Conservation (phyloP, 2,797 vertebrate species). For the Scarus forsteni region DNA sequence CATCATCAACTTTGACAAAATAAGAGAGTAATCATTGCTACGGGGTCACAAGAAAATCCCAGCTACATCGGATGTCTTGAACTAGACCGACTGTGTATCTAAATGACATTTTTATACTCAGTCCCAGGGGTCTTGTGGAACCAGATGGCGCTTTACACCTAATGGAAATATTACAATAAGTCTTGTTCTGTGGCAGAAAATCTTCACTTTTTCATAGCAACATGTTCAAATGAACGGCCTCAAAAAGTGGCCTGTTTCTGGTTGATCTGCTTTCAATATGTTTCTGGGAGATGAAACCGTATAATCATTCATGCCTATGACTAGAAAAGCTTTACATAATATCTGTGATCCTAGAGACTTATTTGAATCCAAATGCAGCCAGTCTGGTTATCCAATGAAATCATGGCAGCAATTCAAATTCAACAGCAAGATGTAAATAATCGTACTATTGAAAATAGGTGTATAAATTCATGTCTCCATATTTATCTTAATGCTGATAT, state of each 20-base stretch:
- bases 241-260: constrained; percentile 35
- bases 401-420: constrained; percentile 35
- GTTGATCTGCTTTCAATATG: constrained; percentile 46
- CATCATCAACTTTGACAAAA: constrained; percentile 8
- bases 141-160: constrained; percentile 10
- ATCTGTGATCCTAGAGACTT: constrained; percentile 49
- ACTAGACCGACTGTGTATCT: constrained; percentile 11
- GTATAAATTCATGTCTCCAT: constrained; percentile 79
- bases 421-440: constrained; percentile 77
- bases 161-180: constrained; percentile 20
- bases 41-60: constrained; percentile 5
- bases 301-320: constrained; percentile 58
- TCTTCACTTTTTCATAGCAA: constrained; percentile 60
- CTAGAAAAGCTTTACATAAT: constrained; percentile 71
- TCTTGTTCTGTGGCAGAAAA: constrained; percentile 46
- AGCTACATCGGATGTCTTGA: constrained; percentile 23
- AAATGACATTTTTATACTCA: constrained; percentile 8
- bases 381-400: constrained; percentile 24
- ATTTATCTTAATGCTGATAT: constrained; percentile 83
- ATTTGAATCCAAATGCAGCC: constrained; percentile 17
- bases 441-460: constrained; percentile 81
- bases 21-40: not conserved
- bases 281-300: constrained; percentile 53
- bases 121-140: constrained; percentile 21
- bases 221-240: constrained; percentile 53